Conservation (phyloP, 2,113 vertebrate genomes). For the Pandion haliaetus region DNA sequence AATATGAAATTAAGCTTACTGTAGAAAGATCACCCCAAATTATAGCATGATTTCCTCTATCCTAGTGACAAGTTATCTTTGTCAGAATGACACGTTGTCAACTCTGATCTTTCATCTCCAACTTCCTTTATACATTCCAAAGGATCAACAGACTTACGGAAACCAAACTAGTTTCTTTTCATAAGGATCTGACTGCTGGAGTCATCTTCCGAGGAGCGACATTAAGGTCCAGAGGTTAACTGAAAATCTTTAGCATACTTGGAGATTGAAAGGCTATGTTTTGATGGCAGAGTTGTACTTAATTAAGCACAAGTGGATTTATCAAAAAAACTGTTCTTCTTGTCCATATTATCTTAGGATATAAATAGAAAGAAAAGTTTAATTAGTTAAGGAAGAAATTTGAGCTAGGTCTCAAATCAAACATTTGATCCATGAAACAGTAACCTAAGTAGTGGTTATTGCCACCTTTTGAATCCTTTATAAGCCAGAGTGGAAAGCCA, state of each 20-base stretch:
- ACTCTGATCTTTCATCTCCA: neutral
- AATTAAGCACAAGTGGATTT: conserved; percentile 29
- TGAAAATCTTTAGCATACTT: neutral
- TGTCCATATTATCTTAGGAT: conserved; percentile 60
- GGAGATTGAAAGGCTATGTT: neutral
- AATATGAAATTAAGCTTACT: neutral
- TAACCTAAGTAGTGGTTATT: conserved; percentile 87
- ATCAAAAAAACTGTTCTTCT: neutral
- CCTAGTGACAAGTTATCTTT: neutral
- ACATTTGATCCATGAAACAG: conserved; percentile 86
- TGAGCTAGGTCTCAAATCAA: conserved; percentile 75
- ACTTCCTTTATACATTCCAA: neutral
- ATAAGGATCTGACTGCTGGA: neutral
- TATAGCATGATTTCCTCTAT: neutral
- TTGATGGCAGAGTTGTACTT: neutral
- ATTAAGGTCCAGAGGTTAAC: neutral
- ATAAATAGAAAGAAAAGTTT: conserved; percentile 84
- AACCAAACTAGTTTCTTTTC: neutral
- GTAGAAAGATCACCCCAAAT: neutral
- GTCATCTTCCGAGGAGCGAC: neutral
- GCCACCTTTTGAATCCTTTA: conserved; percentile 86
- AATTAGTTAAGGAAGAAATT: conserved; percentile 87
- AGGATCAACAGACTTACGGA: neutral
- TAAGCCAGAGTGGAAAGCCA: conserved; percentile 72
- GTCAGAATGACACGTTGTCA: neutral